A percentile compares a stretch with the other conserved stretches of the same genome.
Conservation (phyloP, 2,888 invertebrate genomes). For the Drosophila affinis region DNA sequence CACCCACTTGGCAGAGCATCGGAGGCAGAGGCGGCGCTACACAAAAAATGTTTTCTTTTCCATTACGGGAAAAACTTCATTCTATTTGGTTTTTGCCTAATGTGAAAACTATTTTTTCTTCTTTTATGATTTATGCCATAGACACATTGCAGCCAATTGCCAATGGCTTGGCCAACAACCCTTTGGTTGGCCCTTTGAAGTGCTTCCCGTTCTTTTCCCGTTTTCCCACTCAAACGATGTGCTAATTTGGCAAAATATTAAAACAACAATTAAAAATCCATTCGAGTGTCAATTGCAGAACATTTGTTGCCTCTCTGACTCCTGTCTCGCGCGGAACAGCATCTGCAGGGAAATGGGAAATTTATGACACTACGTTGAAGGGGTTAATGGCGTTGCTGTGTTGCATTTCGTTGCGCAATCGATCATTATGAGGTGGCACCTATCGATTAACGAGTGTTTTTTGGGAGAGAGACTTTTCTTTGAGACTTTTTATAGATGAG, state of each 20-base stretch:
- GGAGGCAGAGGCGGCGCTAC: slow-evolving; percentile 36
- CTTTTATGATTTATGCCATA: slow-evolving; percentile 71
- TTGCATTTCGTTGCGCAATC: slow-evolving; percentile 36
- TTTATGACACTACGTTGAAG: slow-evolving; percentile 63
- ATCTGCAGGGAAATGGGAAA: slow-evolving; percentile 47
- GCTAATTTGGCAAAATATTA: slow-evolving; percentile 75
- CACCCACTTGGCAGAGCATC: slow-evolving; percentile 73
- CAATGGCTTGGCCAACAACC: slow-evolving; percentile 42
- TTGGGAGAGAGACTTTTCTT: neutral
- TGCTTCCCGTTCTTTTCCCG: slow-evolving; percentile 50
- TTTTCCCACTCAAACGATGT: slow-evolving; percentile 60
- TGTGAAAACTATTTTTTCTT: slow-evolving; percentile 53
- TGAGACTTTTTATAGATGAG: neutral
- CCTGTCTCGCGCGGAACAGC: slow-evolving; percentile 34
- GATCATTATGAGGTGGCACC: slow-evolving; percentile 4
- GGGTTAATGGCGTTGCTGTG: slow-evolving; percentile 58
- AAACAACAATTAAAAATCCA: slow-evolving; percentile 72
- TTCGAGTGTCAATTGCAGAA: slow-evolving; percentile 68
- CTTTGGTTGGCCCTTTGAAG: slow-evolving; percentile 60
- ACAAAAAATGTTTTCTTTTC: slow-evolving; percentile 72
- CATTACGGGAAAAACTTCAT: slow-evolving; percentile 48
- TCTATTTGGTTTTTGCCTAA: slow-evolving; percentile 36
- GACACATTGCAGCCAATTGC: slow-evolving; percentile 41
- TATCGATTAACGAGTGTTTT: neutral
- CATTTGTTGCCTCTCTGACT: slow-evolving; percentile 20